Conservation (phyloP, 1,140 invertebrate genomes). For the Conus betulinus region DNA sequence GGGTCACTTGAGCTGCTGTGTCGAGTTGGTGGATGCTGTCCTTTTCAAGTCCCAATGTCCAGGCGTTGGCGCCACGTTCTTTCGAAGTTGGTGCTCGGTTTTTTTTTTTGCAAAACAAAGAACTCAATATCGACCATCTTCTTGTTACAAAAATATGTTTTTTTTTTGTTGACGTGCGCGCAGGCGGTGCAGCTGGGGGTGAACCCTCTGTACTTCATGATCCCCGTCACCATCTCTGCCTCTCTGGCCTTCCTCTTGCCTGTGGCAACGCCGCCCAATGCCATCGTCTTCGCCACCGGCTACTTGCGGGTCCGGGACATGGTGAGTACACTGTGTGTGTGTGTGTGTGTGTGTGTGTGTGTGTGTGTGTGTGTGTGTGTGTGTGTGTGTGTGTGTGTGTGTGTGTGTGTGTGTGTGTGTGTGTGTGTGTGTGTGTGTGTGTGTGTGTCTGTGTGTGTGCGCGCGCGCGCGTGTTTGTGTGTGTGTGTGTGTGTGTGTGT, state of each 20-base stretch:
- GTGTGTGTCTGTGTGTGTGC: not conserved
- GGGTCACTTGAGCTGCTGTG: too few species aligned
- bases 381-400: not conserved
- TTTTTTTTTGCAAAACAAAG: too few species aligned
- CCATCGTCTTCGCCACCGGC: slow-evolving; percentile 86
- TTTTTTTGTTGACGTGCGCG: slow-evolving; percentile 24
- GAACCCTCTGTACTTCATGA: slow-evolving; percentile 91
- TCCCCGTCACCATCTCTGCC: slow-evolving; percentile 88
- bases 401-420: not conserved
- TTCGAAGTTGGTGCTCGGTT: too few species aligned
- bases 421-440: not conserved
- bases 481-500: not conserved
- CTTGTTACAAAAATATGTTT: too few species aligned
- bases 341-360: not conserved
- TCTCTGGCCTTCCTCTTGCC: slow-evolving; percentile 88
- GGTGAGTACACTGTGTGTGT: slow-evolving; percentile 55
- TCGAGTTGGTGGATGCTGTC: too few species aligned
- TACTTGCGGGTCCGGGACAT: slow-evolving; percentile 75
- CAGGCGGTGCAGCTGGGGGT: slow-evolving; percentile 76
- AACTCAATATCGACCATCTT: too few species aligned
- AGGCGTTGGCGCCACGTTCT: too few species aligned
- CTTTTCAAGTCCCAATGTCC: too few species aligned
- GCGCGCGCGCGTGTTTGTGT: not conserved
- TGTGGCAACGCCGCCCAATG: slow-evolving; percentile 93
- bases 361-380: not conserved